phyloP scores from a whole-genome alignment of 2,888 invertebrate species.

The Sinohyriopsis cumingii region DNA sequence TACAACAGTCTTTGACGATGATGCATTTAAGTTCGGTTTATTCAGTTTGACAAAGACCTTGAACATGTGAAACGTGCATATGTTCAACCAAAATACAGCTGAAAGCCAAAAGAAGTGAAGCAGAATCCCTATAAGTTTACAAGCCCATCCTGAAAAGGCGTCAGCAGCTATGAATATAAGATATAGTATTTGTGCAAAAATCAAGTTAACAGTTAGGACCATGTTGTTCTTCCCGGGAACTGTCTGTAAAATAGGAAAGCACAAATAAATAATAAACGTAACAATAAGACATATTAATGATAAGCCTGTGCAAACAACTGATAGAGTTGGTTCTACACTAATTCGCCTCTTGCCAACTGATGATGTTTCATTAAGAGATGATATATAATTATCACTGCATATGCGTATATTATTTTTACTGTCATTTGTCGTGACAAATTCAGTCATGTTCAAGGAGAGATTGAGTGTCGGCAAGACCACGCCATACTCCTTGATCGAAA shows the following conservation, averaged over 20 bases:
- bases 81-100: constrained; percentile 13
- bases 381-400: no score
- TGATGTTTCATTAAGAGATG: no score
- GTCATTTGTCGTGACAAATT: no score
- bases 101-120: constrained; percentile 25
- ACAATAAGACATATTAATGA: constrained; percentile 19
- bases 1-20: constrained; percentile 1
- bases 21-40: background rate
- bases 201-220: constrained; percentile 11
- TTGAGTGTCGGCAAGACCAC: no score
- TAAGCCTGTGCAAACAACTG: constrained; percentile 7
- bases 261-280: constrained; percentile 13
- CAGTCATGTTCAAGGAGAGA: no score
- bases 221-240: constrained; percentile 25
- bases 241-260: constrained; percentile 15
- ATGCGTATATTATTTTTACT: no score
- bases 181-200: constrained; percentile 19
- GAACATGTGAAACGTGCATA: constrained; percentile 26
- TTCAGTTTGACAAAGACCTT: constrained; percentile 15
- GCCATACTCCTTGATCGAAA: no score
- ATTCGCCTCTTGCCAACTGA: no score
- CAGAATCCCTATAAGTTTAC: constrained; percentile 10
- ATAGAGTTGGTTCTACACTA: constrained; percentile 6
- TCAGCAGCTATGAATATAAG: constrained; percentile 5
- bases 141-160: constrained; percentile 5